These are phyloP conservation scores for Triplophysa yarkandensis DNA, from an alignment of 2,797 vertebrate genomes.

Conservation along the genomic window DNA sequence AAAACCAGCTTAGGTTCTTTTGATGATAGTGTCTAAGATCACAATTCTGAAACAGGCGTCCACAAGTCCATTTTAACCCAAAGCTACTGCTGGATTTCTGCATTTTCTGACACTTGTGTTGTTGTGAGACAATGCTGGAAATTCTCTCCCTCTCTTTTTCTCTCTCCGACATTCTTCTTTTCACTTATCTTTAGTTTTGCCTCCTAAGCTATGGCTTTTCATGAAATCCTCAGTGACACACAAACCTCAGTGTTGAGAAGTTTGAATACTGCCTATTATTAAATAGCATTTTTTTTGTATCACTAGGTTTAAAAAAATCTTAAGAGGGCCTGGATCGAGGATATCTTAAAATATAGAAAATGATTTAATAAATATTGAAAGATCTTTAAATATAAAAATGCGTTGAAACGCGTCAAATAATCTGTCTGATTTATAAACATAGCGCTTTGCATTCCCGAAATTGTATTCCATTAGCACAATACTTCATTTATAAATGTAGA, in stretches of 20 bases:
- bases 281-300: slow-evolving; percentile 1
- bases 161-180: slow-evolving; percentile 26
- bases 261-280: slow-evolving; percentile 11
- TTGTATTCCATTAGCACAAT: slow-evolving; percentile 69
- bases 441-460: slow-evolving; percentile 54
- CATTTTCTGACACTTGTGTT: slow-evolving; percentile 28
- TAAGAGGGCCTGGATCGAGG: not conserved
- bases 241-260: not conserved
- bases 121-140: not conserved
- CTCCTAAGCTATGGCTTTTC: slow-evolving; percentile 6
- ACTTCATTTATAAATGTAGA: slow-evolving; percentile 54
- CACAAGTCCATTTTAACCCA: not conserved
- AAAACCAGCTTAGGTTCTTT: not conserved
- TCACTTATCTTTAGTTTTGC: slow-evolving; percentile 36
- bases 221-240: not conserved
- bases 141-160: slow-evolving; percentile 32
- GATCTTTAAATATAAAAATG: too few species aligned
- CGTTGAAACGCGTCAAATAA: slow-evolving; percentile 33
- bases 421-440: slow-evolving; percentile 48
- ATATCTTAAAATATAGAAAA: too few species aligned
- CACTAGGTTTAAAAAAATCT: slow-evolving; percentile 15
- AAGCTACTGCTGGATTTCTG: slow-evolving; percentile 17
- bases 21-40: slow-evolving; percentile 8
- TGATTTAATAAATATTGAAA: not conserved
- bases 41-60: not conserved